These are phyloP conservation scores for Tretioscincus oriximinensis DNA, from an alignment of 2,113 vertebrate species.

Conservation along the genomic window DNA sequence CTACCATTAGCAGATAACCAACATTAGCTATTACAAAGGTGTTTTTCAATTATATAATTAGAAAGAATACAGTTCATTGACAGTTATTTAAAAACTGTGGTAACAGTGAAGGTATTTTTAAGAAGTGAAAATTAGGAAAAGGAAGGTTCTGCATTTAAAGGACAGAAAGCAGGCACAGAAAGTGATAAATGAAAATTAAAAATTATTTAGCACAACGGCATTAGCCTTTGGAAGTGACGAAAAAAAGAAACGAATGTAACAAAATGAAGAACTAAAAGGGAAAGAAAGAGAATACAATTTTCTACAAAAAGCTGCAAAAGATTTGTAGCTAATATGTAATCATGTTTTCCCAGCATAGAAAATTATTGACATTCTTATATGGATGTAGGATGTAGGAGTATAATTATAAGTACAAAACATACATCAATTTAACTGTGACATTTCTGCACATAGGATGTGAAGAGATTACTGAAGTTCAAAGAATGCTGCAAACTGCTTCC, in stretches of 20 bases:
- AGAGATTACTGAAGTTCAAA: conserved; percentile 54
- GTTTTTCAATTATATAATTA: conserved; percentile 25
- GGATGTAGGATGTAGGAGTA: conserved; percentile 35
- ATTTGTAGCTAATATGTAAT: conserved; percentile 25
- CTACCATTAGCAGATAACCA: conserved; percentile 41
- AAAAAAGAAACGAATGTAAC: conserved; percentile 8
- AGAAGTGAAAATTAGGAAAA: neutral
- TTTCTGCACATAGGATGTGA: conserved; percentile 55
- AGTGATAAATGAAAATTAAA: neutral
- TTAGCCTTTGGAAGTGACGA: neutral
- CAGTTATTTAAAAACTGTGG: conserved; percentile 35
- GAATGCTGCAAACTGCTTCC: conserved; percentile 60
- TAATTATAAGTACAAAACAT: conserved; percentile 49
- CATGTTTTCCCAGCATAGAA: conserved; percentile 14
- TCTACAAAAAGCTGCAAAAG: neutral
- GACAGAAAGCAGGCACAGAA: neutral
- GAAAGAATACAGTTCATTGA: conserved; percentile 36
- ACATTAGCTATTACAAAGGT: neutral
- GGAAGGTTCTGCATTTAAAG: neutral
- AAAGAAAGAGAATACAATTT: neutral
- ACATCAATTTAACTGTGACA: conserved; percentile 55
- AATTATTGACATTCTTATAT: conserved; percentile 37
- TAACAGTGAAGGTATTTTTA: conserved; percentile 23
- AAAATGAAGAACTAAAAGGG: neutral
- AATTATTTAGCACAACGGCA: neutral